Evolutionary conservation across 2,797 vertebrate genomes (phyloP).

Genomic region (Vultur gryphus): DNA sequence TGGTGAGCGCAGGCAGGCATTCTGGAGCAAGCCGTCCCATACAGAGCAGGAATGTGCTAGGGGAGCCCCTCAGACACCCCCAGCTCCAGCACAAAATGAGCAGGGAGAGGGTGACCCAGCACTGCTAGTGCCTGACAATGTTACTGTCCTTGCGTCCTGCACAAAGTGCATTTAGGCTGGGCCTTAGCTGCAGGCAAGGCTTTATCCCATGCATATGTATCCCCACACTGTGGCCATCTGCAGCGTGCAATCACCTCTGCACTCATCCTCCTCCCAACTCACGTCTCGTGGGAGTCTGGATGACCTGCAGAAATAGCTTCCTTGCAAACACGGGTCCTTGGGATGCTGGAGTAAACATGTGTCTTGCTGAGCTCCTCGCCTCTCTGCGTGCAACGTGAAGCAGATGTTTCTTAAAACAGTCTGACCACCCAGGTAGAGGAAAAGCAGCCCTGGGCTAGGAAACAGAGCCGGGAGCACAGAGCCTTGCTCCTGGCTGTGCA

Average conservation of each 20-base stretch:
- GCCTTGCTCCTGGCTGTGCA: neutral
- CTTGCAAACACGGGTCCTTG: neutral
- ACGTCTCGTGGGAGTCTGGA: fast-evolving
- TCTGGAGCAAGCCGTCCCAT: neutral
- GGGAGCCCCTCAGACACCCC: neutral
- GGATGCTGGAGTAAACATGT: fast-evolving
- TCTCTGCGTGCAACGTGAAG: fast-evolving
- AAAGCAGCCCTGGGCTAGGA: neutral
- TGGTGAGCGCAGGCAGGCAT: neutral
- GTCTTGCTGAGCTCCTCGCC: neutral
- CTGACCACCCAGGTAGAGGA: neutral
- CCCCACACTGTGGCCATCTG: neutral
- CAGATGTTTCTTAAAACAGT: neutral
- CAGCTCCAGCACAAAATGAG: neutral
- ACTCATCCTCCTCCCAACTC: neutral
- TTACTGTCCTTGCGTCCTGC: neutral
- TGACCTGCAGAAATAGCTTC: neutral
- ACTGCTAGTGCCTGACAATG: neutral
- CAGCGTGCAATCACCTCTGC: neutral
- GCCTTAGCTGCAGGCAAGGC: neutral
- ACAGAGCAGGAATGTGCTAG: neutral
- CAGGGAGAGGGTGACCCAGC: neutral
- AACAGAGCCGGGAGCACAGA: neutral
- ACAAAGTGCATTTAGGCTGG: neutral
- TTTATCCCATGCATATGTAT: neutral